Conservation (phyloP, 2,888 invertebrate species). For the Tanypteryx hageni region DNA sequence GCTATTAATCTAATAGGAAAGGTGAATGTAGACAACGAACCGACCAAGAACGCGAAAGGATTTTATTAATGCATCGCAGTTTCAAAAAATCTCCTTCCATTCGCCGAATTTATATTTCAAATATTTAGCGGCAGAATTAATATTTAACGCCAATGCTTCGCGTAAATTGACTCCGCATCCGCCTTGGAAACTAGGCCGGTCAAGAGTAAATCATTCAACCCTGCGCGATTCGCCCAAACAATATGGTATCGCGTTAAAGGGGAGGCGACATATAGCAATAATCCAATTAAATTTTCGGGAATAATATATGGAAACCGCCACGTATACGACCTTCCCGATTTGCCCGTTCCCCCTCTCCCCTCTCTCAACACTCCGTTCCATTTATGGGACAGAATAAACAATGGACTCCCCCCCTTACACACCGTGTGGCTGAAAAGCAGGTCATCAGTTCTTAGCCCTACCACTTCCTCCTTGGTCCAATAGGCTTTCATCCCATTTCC, state of each 20-base stretch:
- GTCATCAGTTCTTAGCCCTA: background rate
- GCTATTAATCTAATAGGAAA: too few species aligned
- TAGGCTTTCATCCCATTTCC: slow-evolving; percentile 54
- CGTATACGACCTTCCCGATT: too few species aligned
- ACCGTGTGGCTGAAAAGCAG: background rate
- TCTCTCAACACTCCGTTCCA: background rate
- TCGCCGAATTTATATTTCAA: too few species aligned
- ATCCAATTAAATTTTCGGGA: slow-evolving; percentile 22
- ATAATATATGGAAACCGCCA: background rate
- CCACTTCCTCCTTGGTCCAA: background rate
- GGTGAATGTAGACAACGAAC: too few species aligned
- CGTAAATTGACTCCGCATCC: background rate
- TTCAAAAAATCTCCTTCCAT: too few species aligned
- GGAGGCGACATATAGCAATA: background rate
- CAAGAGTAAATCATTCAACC: slow-evolving; percentile 14
- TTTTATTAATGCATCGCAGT: too few species aligned
- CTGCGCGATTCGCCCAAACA: background rate
- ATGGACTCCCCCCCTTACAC: background rate
- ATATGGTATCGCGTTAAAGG: background rate
- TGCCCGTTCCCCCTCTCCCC: too few species aligned
- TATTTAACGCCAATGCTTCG: too few species aligned
- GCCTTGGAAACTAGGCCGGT: background rate
- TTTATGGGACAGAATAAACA: background rate
- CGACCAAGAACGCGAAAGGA: too few species aligned
- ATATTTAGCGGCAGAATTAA: too few species aligned